A percentile compares a stretch with the other conserved stretches of the same genome.
phyloP scores from a whole-genome alignment of 2,113 vertebrate genomes.

The Lynx canadensis region DNA sequence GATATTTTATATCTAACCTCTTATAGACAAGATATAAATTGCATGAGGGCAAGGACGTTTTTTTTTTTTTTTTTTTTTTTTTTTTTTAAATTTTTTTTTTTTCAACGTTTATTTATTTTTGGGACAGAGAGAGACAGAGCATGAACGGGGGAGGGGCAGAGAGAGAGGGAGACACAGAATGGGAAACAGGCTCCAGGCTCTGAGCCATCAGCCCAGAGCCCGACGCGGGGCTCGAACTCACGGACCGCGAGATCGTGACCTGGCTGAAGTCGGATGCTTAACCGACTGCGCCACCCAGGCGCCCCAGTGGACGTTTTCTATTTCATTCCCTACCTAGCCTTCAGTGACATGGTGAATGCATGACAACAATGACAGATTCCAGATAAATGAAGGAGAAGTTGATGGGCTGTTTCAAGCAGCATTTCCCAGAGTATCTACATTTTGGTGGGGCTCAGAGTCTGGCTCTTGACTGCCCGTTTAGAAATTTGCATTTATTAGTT shows the following conservation, averaged over 20 bases:
- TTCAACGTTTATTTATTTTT: no score
- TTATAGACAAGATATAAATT: background rate
- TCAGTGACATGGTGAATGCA: background rate
- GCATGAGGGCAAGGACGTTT: background rate
- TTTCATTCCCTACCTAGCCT: background rate
- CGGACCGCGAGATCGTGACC: no score
- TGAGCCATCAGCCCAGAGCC: no score
- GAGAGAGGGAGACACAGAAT: no score
- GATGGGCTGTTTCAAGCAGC: background rate
- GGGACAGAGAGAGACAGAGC: no score
- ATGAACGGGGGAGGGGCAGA: no score
- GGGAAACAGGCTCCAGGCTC: no score
- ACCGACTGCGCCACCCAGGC: no score
- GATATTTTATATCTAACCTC: background rate
- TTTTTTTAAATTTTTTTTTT: no score
- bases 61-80: constrained; percentile 64
- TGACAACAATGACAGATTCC: background rate
- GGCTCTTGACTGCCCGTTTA: background rate
- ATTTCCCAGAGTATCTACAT: background rate
- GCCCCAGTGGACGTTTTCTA: constrained; percentile 12
- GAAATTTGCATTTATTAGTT: background rate
- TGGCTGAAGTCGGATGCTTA: no score
- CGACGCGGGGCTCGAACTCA: no score
- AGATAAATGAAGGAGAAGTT: background rate
- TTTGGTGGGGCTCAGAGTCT: background rate